These are phyloP conservation scores for Porphyrio hochstetteri DNA, from an alignment of 2,113 vertebrate genomes.

Conservation along the genomic window DNA sequence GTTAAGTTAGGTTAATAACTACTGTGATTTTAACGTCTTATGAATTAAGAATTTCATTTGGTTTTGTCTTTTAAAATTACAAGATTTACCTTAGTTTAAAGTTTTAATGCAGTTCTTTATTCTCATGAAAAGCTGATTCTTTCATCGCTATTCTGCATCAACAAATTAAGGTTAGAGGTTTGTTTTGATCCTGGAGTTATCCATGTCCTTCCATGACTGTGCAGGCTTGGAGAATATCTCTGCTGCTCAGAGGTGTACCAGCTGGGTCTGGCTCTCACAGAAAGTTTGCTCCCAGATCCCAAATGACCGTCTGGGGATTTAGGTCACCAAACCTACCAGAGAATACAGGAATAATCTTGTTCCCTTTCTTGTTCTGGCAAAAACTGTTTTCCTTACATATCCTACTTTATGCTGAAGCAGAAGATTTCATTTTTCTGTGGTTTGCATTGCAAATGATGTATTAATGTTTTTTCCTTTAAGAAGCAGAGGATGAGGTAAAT, in stretches of 20 bases:
- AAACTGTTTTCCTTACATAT: background rate
- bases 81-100: constrained; percentile 31
- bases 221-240: background rate
- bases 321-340: background rate
- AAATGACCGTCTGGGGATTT: background rate
- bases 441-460: constrained; percentile 31
- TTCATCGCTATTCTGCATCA: background rate
- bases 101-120: background rate
- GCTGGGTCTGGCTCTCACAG: background rate
- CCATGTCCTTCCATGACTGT: background rate
- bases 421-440: background rate
- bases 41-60: constrained; percentile 39
- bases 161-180: background rate
- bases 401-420: background rate
- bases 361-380: background rate
- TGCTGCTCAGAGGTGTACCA: background rate
- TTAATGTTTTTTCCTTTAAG: constrained; percentile 33
- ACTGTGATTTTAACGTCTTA: constrained; percentile 39
- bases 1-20: constrained; percentile 57
- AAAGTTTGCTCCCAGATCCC: background rate
- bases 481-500: constrained; percentile 23
- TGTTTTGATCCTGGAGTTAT: background rate
- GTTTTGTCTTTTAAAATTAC: constrained; percentile 2
- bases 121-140: background rate
- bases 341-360: background rate